Conservation (phyloP, 2,113 vertebrate genomes). For the Eubucco bourcierii region DNA sequence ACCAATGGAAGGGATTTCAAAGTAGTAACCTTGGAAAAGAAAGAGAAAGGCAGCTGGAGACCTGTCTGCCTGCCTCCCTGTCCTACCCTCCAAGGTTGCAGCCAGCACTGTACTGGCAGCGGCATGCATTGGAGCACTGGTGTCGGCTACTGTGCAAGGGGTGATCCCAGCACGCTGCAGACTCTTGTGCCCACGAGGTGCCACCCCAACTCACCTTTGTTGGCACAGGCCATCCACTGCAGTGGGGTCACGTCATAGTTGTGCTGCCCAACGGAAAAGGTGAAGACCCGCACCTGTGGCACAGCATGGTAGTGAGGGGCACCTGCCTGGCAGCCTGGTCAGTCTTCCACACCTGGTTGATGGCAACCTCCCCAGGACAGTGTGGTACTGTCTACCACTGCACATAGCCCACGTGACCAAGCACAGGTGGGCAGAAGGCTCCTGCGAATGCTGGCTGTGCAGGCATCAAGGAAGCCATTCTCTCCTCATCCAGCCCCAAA, state of each 20-base stretch:
- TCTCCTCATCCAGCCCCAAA: background rate
- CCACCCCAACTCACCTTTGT: conserved; percentile 85
- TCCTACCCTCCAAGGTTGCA: background rate
- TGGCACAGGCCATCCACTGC: conserved; percentile 98
- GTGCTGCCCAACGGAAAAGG: conserved; percentile 97
- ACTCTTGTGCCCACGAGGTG: accelerated
- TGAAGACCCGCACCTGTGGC: conserved; percentile 89
- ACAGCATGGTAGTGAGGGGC: accelerated
- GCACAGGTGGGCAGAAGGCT: background rate
- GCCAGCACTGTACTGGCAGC: accelerated
- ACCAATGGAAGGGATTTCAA: conserved; percentile 97
- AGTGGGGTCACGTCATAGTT: conserved; percentile 97
- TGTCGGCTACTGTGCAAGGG: accelerated
- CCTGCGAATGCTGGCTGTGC: background rate
- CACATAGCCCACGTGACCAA: accelerated
- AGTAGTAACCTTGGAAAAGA: conserved; percentile 91
- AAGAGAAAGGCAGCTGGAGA: conserved; percentile 8
- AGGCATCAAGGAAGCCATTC: background rate
- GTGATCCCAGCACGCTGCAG: background rate
- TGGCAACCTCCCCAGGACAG: background rate
- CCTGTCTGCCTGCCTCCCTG: background rate
- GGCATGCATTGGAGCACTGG: accelerated
- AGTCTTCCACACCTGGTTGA: accelerated
- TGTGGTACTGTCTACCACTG: background rate
- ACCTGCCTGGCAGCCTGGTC: accelerated